These are phyloP conservation scores for Anhinga rufa DNA, from an alignment of 2,113 vertebrate genomes.

Conservation along the genomic window DNA sequence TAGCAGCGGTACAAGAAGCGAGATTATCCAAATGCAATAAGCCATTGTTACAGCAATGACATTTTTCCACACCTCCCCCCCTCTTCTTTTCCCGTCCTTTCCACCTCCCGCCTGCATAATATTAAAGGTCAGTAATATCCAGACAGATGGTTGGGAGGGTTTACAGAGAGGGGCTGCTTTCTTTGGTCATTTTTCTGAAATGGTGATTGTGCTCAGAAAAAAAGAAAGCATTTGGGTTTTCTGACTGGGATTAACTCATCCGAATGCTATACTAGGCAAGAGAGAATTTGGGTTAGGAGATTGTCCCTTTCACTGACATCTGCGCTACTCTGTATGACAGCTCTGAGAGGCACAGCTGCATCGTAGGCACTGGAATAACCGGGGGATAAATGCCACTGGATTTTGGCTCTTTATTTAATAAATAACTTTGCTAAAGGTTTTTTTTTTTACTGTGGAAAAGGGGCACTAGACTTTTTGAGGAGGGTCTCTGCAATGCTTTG, in stretches of 20 bases:
- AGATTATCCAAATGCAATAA: slow-evolving; percentile 59
- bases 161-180: neutral
- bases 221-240: neutral
- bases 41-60: slow-evolving; percentile 35
- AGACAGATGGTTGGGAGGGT: slow-evolving; percentile 62
- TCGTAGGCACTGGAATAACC: neutral
- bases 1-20: neutral
- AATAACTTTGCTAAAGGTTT: neutral
- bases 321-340: neutral
- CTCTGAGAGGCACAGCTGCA: neutral
- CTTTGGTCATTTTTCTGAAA: slow-evolving; percentile 53
- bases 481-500: fast-evolving
- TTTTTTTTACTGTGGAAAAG: neutral
- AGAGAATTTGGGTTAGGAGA: neutral
- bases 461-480: neutral
- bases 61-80: slow-evolving; percentile 3
- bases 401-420: neutral
- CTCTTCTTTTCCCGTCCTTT: neutral
- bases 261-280: neutral
- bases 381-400: neutral
- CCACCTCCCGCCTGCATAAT: slow-evolving; percentile 1
- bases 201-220: neutral
- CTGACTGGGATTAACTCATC: neutral
- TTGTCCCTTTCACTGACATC: neutral
- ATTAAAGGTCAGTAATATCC: slow-evolving; percentile 49